phyloP scores from a whole-genome alignment of 2,797 vertebrate species.

The Setipinna tenuifilis region DNA sequence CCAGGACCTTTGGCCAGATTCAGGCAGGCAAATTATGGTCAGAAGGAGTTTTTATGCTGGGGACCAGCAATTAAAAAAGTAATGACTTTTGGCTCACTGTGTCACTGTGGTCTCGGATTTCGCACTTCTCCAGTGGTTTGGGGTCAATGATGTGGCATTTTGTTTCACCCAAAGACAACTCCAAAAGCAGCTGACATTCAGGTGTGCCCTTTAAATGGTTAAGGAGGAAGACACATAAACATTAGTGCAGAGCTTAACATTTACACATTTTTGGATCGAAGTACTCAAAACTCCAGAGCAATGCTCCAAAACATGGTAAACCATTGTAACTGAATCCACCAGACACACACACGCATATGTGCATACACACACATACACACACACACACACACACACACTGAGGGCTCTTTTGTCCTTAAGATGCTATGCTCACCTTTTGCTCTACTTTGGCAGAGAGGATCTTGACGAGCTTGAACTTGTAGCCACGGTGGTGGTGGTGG shows the following conservation, averaged over 20 bases:
- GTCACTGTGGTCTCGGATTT: accelerated
- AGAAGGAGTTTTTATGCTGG: neutral
- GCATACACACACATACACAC: neutral
- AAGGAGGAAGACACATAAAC: neutral
- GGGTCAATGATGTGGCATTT: conserved; percentile 56
- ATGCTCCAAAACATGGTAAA: neutral
- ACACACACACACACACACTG: neutral
- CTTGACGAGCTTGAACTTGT: conserved; percentile 58
- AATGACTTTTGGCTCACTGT: conserved; percentile 37
- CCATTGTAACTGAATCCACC: neutral
- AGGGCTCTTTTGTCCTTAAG: neutral
- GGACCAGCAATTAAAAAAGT: neutral
- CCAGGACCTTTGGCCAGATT: neutral
- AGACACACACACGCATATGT: neutral
- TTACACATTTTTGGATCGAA: neutral
- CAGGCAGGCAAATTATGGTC: neutral
- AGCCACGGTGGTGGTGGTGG: conserved; percentile 58
- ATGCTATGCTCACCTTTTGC: conserved; percentile 44
- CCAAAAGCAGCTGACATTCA: conserved; percentile 47
- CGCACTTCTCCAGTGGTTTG: conserved; percentile 57
- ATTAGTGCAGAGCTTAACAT: neutral
- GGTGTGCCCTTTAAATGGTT: conserved; percentile 42
- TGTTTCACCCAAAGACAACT: conserved; percentile 58
- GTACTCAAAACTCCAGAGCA: neutral
- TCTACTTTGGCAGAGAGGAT: neutral